A percentile compares a stretch with the other conserved stretches of the same genome.
Evolutionary conservation across 2,888 invertebrate species (phyloP).

Genomic region (Oscheius sp.): DNA sequence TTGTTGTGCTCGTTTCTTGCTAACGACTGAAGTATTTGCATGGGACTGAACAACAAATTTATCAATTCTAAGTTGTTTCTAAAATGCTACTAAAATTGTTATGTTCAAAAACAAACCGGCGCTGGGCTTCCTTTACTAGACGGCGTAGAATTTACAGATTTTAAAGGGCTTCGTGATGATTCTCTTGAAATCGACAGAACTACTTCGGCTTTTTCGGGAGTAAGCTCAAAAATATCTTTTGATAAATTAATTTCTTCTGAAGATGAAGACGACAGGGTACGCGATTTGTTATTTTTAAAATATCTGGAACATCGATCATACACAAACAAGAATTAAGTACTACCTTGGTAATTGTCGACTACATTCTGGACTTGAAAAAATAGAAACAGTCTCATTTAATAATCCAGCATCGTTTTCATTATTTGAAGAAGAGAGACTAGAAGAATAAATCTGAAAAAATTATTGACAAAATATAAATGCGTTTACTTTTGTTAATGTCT

Average conservation of each 20-base stretch:
- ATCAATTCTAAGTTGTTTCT: not conserved
- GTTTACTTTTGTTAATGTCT: too few species aligned
- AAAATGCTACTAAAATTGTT: not conserved
- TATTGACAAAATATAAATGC: too few species aligned
- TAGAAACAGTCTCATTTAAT: too few species aligned
- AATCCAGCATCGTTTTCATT: too few species aligned
- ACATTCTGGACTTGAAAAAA: too few species aligned
- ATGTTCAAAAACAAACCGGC: not conserved
- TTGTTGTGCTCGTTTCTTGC: conserved; percentile 19
- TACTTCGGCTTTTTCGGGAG: not conserved
- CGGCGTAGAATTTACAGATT: not conserved
- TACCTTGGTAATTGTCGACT: too few species aligned
- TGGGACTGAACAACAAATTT: not conserved
- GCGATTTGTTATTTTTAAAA: too few species aligned
- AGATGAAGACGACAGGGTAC: too few species aligned
- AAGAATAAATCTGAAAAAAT: too few species aligned
- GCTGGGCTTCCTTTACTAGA: not conserved
- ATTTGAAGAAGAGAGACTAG: too few species aligned
- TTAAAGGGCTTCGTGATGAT: not conserved
- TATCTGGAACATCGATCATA: too few species aligned
- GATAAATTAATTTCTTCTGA: not conserved
- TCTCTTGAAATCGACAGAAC: not conserved
- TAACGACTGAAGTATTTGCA: not conserved
- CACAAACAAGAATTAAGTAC: too few species aligned
- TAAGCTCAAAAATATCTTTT: conserved; percentile 19